phyloP scores from a whole-genome alignment of 2,888 invertebrate species.

The Trissolcus brochymenae region DNA sequence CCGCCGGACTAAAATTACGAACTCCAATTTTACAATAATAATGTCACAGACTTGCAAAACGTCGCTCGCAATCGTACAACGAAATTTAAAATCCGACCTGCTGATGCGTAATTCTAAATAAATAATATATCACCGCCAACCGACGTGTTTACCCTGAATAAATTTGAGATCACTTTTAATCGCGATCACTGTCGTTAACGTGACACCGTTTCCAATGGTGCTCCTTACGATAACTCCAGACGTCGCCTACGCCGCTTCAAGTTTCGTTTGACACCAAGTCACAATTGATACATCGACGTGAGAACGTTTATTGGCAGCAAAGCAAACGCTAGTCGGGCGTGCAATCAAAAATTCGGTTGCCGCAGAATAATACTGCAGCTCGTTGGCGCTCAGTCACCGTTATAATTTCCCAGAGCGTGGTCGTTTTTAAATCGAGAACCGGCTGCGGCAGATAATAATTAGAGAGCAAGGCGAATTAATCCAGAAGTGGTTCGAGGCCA shows the following conservation, averaged over 20 bases:
- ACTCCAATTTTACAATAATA: no score
- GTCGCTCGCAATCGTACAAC: background rate
- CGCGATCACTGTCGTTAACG: slow-evolving; percentile 12
- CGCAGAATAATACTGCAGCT: slow-evolving; percentile 34
- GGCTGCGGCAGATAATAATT: slow-evolving; percentile 47
- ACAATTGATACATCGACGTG: no score
- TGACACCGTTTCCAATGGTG: background rate
- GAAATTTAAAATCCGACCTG: background rate
- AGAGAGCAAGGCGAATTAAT: slow-evolving; percentile 45
- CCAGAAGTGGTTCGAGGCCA: slow-evolving; percentile 46
- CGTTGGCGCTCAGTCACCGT: slow-evolving; percentile 46
- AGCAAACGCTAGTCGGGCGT: background rate
- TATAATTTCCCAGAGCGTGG: slow-evolving; percentile 50
- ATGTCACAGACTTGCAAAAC: no score
- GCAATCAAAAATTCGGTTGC: slow-evolving; percentile 35
- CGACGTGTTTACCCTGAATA: slow-evolving; percentile 29
- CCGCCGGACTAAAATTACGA: no score
- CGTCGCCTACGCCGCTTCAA: no score
- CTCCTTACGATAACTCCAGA: no score
- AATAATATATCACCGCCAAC: slow-evolving; percentile 13
- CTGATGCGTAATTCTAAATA: slow-evolving; percentile 13
- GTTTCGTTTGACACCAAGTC: no score
- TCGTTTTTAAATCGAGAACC: slow-evolving; percentile 51
- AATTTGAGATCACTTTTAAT: slow-evolving; percentile 35
- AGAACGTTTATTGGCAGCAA: background rate